A percentile compares a stretch with the other conserved stretches of the same genome.
Conservation (phyloP, 2,113 vertebrate genomes). For the Stegastes partitus region DNA sequence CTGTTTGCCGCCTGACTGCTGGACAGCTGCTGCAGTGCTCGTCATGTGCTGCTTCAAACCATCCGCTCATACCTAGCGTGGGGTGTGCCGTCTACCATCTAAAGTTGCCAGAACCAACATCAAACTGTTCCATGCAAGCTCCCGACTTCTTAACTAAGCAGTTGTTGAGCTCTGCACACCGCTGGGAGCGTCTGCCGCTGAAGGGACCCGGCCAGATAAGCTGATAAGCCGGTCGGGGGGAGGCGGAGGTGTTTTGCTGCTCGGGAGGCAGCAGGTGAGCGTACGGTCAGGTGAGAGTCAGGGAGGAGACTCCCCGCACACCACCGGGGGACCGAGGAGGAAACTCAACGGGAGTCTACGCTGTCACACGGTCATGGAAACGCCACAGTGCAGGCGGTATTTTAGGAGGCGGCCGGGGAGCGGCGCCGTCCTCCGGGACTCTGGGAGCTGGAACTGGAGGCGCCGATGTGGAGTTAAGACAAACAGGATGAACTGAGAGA, state of each 20-base stretch:
- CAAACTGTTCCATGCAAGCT: background rate
- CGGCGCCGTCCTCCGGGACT: conserved; percentile 55
- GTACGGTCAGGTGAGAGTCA: conserved; percentile 37
- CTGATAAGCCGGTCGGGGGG: conserved; percentile 4
- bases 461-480: conserved; percentile 37
- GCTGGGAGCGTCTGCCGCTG: conserved; percentile 33
- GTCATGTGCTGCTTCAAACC: background rate
- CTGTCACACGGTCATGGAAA: conserved; percentile 80
- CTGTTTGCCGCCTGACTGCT: background rate
- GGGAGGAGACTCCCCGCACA: conserved; percentile 51
- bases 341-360: conserved; percentile 66
- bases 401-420: conserved; percentile 74
- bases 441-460: conserved; percentile 47
- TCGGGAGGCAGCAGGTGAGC: conserved; percentile 40
- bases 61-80: background rate
- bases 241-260: conserved; percentile 39
- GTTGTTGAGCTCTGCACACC: background rate
- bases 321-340: conserved; percentile 59
- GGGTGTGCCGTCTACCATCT: no score
- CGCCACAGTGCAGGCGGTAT: conserved; percentile 73
- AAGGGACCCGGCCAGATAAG: background rate
- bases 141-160: background rate
- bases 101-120: conserved; percentile 3
- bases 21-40: conserved; percentile 3
- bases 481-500: conserved; percentile 47